These are phyloP conservation scores for Poeciliopsis presidionis DNA, from an alignment of 2,797 vertebrate genomes.

Conservation along the genomic window DNA sequence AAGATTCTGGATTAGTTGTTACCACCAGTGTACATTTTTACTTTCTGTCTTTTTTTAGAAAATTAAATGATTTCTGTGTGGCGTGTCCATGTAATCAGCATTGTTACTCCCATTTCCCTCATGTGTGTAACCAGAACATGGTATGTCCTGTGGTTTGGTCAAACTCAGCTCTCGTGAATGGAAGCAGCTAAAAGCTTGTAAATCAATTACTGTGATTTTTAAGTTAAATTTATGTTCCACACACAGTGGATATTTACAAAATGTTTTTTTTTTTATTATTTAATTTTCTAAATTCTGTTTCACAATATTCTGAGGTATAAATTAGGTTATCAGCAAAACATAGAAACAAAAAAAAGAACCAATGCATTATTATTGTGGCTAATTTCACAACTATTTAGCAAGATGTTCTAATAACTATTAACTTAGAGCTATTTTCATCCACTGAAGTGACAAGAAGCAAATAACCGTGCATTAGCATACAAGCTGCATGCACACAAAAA, in stretches of 20 bases:
- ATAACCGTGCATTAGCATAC: constrained; percentile 60
- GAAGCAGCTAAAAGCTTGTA: neutral
- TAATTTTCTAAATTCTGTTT: neutral
- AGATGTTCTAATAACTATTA: constrained; percentile 21
- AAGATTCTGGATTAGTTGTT: neutral
- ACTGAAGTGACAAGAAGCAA: constrained; percentile 65
- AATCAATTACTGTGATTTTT: neutral
- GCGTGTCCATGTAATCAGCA: neutral
- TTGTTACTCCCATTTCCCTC: neutral
- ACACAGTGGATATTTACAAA: neutral
- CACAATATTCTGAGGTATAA: neutral
- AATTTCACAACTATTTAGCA: neutral
- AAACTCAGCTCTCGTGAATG: neutral
- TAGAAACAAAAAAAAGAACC: neutral
- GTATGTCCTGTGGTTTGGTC: neutral
- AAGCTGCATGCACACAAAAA: constrained; percentile 61
- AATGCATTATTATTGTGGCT: neutral
- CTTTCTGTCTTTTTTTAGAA: neutral
- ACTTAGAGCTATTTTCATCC: constrained; percentile 61
- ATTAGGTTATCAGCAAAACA: neutral
- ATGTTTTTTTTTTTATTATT: neutral
- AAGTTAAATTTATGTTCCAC: neutral
- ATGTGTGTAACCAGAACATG: neutral
- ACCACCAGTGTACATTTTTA: neutral
- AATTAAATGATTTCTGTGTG: neutral